Conservation (phyloP, 2,113 vertebrate species). For the Delphinapterus leucas region DNA sequence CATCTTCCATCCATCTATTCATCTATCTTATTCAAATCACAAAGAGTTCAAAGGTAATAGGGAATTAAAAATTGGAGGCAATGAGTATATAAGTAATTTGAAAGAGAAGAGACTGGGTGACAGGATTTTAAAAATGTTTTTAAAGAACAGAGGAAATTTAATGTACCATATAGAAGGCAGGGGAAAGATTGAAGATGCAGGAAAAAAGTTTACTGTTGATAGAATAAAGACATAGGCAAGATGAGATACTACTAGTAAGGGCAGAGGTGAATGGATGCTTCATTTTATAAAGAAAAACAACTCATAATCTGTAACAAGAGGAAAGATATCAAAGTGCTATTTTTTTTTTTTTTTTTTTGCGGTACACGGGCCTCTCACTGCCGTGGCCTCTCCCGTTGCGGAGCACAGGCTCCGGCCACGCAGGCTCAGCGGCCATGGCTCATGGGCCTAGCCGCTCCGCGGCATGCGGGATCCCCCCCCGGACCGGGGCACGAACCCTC, state of each 20-base stretch:
- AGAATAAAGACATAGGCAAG: background rate
- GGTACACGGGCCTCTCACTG: too few relatives aligned
- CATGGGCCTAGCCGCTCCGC: too few relatives aligned
- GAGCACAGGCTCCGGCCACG: too few relatives aligned
- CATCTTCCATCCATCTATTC: background rate
- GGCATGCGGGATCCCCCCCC: too few relatives aligned
- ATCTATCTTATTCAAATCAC: background rate
- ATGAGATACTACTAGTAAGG: background rate
- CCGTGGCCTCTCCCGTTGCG: too few relatives aligned
- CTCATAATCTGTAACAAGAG: background rate
- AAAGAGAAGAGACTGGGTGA: background rate
- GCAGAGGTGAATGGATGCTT: background rate
- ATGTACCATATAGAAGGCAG: background rate
- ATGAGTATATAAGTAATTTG: background rate
- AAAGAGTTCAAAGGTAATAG: background rate
- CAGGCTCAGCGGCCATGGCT: too few relatives aligned
- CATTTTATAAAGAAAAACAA: background rate
- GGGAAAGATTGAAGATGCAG: too few relatives aligned
- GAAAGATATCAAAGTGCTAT: background rate
- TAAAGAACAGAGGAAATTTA: background rate
- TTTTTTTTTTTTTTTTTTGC: too few relatives aligned
- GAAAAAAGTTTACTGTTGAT: background rate
- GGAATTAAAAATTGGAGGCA: background rate
- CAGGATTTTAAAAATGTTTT: background rate
- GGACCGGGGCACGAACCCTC: too few relatives aligned